Percentiles rank a stretch among this genome's conserved stretches.
Conservation (phyloP, 2,888 invertebrate genomes). For the Piscicola geometra region DNA sequence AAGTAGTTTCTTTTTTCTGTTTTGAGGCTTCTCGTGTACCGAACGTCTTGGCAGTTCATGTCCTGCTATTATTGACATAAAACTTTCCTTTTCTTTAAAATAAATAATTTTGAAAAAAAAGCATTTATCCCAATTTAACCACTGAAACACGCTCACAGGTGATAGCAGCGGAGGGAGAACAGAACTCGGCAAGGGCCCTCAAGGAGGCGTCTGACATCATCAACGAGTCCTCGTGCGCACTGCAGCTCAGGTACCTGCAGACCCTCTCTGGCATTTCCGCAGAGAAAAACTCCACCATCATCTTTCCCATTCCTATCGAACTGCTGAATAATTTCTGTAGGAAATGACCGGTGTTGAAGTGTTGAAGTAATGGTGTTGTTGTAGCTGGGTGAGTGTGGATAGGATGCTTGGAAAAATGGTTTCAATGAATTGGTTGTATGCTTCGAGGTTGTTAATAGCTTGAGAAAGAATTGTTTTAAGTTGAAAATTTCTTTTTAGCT, state of each 20-base stretch:
- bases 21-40: too few species aligned
- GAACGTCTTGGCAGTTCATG: too few species aligned
- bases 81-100: too few species aligned
- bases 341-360: too few species aligned
- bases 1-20: too few species aligned
- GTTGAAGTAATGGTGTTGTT: neutral
- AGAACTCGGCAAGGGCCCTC: conserved; percentile 82
- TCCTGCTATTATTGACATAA: too few species aligned
- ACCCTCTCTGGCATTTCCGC: conserved; percentile 92
- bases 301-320: conserved; percentile 66
- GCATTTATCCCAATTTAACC: neutral
- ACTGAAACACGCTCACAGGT: conserved; percentile 63
- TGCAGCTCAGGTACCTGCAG: conserved; percentile 81
- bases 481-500: neutral
- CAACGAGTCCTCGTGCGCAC: conserved; percentile 85
- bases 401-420: neutral
- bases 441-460: too few species aligned
- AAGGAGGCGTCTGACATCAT: conserved; percentile 91
- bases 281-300: conserved; percentile 60
- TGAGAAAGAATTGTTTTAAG: neutral
- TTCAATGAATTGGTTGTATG: too few species aligned
- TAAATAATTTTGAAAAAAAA: too few species aligned
- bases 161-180: conserved; percentile 90
- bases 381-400: neutral
- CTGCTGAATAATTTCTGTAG: conserved; percentile 32